Conservation (phyloP, 2,797 vertebrate genomes). For the Peromyscus nudipes region DNA sequence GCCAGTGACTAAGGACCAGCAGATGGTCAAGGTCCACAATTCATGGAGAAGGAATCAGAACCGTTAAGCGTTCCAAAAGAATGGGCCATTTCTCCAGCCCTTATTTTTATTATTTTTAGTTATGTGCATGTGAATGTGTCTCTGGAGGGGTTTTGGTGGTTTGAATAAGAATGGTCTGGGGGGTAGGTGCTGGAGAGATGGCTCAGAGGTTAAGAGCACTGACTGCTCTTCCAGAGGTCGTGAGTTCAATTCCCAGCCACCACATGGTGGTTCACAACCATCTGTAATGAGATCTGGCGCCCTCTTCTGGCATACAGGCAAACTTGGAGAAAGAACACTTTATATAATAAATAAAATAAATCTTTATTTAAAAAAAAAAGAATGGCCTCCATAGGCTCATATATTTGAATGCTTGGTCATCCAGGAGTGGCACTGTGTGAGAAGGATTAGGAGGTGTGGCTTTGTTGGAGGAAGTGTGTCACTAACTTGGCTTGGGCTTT, state of each 20-base stretch:
- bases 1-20: background rate
- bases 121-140: background rate
- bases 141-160: background rate
- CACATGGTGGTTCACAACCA: no score
- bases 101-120: background rate
- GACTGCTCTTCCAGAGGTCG: no score
- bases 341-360: no score
- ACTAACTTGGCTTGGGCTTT: background rate
- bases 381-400: background rate
- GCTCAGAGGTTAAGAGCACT: no score
- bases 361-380: no score
- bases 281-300: no score
- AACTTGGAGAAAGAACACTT: no score
- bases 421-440: background rate
- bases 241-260: no score
- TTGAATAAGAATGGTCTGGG: no score
- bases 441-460: background rate
- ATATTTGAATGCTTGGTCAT: background rate
- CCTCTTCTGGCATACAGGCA: no score
- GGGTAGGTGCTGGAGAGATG: no score
- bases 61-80: background rate
- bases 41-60: background rate
- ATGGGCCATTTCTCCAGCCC: background rate
- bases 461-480: background rate
- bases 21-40: background rate